phyloP scores from a whole-genome alignment of 2,888 invertebrate genomes.

The Yponomeuta sedellus region DNA sequence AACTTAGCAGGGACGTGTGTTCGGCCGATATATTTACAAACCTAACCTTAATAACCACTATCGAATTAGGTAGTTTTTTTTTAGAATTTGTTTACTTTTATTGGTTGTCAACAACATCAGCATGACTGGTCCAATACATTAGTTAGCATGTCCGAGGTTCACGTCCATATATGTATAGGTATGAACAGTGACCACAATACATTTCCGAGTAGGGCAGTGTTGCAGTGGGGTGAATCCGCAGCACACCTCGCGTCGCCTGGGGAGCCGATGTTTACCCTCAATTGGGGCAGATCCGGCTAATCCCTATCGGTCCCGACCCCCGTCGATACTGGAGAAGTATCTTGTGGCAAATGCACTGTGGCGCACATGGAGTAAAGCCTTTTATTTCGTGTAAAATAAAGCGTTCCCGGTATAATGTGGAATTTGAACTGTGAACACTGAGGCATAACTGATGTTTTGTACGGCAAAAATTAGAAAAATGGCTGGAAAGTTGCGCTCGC shows the following conservation, averaged over 20 bases:
- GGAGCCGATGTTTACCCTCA: constrained; percentile 51
- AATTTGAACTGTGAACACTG: neutral
- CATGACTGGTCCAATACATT: no score
- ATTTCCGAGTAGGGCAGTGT: neutral
- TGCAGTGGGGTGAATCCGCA: constrained; percentile 6
- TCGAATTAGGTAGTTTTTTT: no score
- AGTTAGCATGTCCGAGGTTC: no score
- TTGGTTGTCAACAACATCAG: no score
- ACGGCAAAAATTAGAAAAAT: neutral
- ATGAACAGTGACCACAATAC: neutral
- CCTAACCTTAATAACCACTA: no score
- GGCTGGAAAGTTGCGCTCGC: no score
- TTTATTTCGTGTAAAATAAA: neutral
- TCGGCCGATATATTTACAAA: no score
- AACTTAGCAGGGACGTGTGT: no score
- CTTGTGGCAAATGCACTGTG: neutral
- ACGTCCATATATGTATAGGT: no score
- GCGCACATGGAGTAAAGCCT: neutral
- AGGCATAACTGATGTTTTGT: neutral
- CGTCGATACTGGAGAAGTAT: neutral
- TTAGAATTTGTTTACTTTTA: no score
- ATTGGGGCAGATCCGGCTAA: constrained; percentile 63
- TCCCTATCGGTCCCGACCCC: constrained; percentile 41
- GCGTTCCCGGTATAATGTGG: neutral
- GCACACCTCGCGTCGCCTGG: neutral